These are phyloP conservation scores for Sprattus sprattus DNA, from an alignment of 2,113 vertebrate genomes.

Conservation along the genomic window DNA sequence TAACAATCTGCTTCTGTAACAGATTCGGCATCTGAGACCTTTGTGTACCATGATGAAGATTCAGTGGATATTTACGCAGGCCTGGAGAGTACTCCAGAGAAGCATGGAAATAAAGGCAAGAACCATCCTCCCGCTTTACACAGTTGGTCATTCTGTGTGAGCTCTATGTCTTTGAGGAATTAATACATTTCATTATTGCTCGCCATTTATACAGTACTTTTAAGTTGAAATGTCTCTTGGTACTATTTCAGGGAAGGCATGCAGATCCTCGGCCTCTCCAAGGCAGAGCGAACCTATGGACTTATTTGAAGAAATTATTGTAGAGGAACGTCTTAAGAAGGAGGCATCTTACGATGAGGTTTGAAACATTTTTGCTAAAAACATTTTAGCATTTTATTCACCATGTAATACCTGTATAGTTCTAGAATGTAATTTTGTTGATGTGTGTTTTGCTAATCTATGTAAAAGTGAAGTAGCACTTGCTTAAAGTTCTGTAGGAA, in stretches of 20 bases:
- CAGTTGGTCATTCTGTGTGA: not conserved
- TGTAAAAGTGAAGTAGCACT: too few species aligned
- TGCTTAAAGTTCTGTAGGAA: too few species aligned
- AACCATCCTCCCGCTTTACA: not conserved
- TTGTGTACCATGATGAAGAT: constrained; percentile 71
- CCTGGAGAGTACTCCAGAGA: constrained; percentile 66
- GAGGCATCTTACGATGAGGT: constrained; percentile 85
- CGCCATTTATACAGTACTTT: not conserved
- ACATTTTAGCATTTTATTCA: not conserved
- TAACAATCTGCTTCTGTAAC: not conserved
- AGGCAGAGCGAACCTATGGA: constrained; percentile 79
- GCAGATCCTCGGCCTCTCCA: constrained; percentile 56
- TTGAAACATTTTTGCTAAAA: constrained; percentile 9
- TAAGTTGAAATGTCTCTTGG: not conserved
- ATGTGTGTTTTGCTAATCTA: not conserved
- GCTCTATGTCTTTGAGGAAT: not conserved
- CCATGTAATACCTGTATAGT: not conserved
- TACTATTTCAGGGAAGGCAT: constrained; percentile 55
- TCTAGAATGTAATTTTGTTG: not conserved
- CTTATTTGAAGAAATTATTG: constrained; percentile 90
- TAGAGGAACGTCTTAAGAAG: constrained; percentile 86
- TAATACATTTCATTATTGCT: not conserved
- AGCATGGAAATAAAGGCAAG: constrained; percentile 48
- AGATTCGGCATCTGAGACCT: constrained; percentile 39
- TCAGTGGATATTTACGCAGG: constrained; percentile 94